These are phyloP conservation scores for Mormoops blainvillei DNA, from an alignment of 2,113 vertebrate genomes.

Conservation along the genomic window DNA sequence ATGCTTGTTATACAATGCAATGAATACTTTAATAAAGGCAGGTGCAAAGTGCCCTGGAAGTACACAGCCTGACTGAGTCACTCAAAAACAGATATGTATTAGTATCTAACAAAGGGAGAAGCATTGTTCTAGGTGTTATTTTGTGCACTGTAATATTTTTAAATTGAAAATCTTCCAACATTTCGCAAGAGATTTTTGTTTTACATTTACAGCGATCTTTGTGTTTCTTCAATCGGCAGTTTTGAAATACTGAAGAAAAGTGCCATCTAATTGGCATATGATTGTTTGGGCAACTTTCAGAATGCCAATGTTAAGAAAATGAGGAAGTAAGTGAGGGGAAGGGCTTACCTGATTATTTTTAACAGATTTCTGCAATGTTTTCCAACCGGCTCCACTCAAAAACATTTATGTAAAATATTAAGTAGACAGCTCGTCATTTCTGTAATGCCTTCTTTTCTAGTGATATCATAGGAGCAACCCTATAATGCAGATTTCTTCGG, in stretches of 20 bases:
- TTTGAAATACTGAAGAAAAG: conserved; percentile 10
- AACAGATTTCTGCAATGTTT: background rate
- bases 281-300: background rate
- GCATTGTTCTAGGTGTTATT: background rate
- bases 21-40: background rate
- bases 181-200: background rate
- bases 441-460: background rate
- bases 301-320: background rate
- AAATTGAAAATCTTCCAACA: background rate
- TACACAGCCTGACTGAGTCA: background rate
- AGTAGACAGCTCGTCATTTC: background rate
- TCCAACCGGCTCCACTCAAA: background rate
- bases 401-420: background rate
- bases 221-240: conserved; percentile 4
- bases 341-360: background rate
- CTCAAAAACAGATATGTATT: background rate
- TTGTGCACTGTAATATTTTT: background rate
- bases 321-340: background rate
- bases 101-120: background rate
- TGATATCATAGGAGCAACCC: background rate
- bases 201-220: background rate
- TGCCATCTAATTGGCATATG: background rate
- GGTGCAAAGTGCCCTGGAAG: background rate
- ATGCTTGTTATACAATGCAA: background rate
- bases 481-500: background rate